A percentile compares a stretch with the other conserved stretches of the same genome.
Conservation (phyloP, 2,797 vertebrate genomes). For the Nannoperca australis region DNA sequence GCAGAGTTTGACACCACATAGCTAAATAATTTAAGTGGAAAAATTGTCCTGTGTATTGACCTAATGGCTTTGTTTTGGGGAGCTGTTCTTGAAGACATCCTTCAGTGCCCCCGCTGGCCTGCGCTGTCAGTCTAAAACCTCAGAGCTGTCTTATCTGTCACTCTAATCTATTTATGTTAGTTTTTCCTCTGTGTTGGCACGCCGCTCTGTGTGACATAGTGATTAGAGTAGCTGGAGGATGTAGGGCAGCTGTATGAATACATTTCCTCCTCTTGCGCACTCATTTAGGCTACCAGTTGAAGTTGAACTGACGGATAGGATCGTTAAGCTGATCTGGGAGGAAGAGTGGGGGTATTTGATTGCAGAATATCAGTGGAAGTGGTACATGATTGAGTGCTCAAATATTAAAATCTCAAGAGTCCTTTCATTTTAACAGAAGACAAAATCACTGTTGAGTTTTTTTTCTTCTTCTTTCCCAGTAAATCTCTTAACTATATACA, state of each 20-base stretch:
- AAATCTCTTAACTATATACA: slow-evolving; percentile 49
- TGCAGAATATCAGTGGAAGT: slow-evolving; percentile 71
- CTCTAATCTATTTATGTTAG: slow-evolving; percentile 75
- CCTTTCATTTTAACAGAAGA: slow-evolving; percentile 54
- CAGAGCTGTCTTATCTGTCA: slow-evolving; percentile 75
- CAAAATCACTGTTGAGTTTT: slow-evolving; percentile 46
- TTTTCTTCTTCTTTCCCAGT: neutral
- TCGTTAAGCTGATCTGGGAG: slow-evolving; percentile 71
- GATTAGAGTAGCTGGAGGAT: slow-evolving; percentile 80
- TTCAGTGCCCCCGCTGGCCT: slow-evolving; percentile 52
- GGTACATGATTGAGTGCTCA: slow-evolving; percentile 70
- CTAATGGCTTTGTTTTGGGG: slow-evolving; percentile 71
- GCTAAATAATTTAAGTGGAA: slow-evolving; percentile 79
- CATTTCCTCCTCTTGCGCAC: slow-evolving; percentile 69
- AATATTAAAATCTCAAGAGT: slow-evolving; percentile 76
- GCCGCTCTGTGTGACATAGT: slow-evolving; percentile 72
- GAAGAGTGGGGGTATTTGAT: slow-evolving; percentile 72
- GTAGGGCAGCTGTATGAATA: slow-evolving; percentile 78
- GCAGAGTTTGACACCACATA: slow-evolving; percentile 66
- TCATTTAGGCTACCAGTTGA: slow-evolving; percentile 71
- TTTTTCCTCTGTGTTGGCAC: slow-evolving; percentile 68
- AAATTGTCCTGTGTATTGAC: slow-evolving; percentile 75
- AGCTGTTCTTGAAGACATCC: slow-evolving; percentile 66
- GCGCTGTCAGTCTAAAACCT: slow-evolving; percentile 68
- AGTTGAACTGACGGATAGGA: slow-evolving; percentile 72